Base-by-base conservation (phyloP, 2,797 vertebrate species). In the Austrolebias charrua region DNA sequence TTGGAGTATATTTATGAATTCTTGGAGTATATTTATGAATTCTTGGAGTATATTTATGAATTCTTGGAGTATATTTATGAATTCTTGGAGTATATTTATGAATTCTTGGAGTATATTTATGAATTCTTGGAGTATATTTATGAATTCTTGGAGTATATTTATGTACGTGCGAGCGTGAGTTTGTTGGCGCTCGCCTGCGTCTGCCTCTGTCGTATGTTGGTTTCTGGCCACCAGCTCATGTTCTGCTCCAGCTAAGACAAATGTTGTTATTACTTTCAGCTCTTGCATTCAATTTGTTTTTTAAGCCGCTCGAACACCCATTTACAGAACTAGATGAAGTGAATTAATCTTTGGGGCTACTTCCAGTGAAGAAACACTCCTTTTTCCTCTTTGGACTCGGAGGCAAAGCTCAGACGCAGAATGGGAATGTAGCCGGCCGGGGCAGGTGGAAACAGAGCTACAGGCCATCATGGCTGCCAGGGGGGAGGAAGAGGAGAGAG, bases 201-300 rank as follows among this genome's bases (percentile, higher is more conserved):
- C n/a, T n/a, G n/a, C n/a, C n/a, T n/a, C n/a, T n/a, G n/a, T n/a
- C n/a, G n/a, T n/a, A n/a, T n/a, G n/a, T n/a, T n/a, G n/a, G n/a
- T n/a, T n/a, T n/a, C n/a, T n/a, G n/a, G n/a, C n/a, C n/a, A n/a
- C n/a, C n/a, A n/a, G n/a, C n/a, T n/a, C n/a, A n/a, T n/a, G n/a
- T n/a, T n/a, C n/a, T n/a, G n/a, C n/a, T 16, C 69, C 66, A 31
- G 71, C 82, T 74, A 88, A 92, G 90, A 92, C 83, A 89, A 92
- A 92, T 92, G 85, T 83, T 87, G 85, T 90, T 91, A 89, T 93
- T 91, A 90, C 90, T 83, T 75, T 71, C 75, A 73, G 78, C 80
- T 84, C 84, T 87, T 89, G 88, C 84, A 87, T 92, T 90, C 83
- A 90, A 90, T 91, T 92, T 92, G 88, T 90, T 92, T 90, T 89